Percentiles rank a stretch among this genome's conserved stretches.
Conservation (phyloP, 2,113 vertebrate genomes). For the Brachypodius melanocephalos region DNA sequence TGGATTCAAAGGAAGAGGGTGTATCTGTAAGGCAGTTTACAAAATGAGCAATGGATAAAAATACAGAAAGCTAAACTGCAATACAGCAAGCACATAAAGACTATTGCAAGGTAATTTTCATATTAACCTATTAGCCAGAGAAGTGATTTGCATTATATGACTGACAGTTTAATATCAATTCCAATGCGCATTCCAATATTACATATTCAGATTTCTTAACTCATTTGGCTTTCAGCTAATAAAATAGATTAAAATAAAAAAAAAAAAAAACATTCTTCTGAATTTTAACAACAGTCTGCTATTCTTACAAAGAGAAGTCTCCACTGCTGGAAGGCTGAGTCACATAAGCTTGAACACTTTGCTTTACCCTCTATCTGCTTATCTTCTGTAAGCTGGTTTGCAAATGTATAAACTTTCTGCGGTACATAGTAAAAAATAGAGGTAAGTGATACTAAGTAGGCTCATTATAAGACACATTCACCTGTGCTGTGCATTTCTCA, state of each 20-base stretch:
- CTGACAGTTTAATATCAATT: neutral
- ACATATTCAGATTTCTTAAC: neutral
- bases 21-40: neutral
- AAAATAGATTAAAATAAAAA: conserved; percentile 36
- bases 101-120: neutral
- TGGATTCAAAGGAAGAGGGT: neutral
- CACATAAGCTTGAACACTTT: conserved; percentile 42
- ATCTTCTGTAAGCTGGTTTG: conserved; percentile 68
- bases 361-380: conserved; percentile 50
- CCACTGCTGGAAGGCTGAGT: conserved; percentile 24
- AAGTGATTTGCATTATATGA: neutral
- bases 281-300: conserved; percentile 53
- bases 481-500: conserved; percentile 31
- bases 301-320: conserved; percentile 37
- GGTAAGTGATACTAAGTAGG: conserved; percentile 72
- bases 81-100: neutral
- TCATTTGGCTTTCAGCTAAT: conserved; percentile 44
- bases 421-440: conserved; percentile 8
- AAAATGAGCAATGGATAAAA: neutral
- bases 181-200: neutral
- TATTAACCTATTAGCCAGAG: neutral
- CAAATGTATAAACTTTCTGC: conserved; percentile 53
- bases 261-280: neutral
- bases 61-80: neutral
- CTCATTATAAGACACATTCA: conserved; percentile 44